Conservation (phyloP, 2,113 vertebrate genomes). For the Ardeotis arabs region DNA sequence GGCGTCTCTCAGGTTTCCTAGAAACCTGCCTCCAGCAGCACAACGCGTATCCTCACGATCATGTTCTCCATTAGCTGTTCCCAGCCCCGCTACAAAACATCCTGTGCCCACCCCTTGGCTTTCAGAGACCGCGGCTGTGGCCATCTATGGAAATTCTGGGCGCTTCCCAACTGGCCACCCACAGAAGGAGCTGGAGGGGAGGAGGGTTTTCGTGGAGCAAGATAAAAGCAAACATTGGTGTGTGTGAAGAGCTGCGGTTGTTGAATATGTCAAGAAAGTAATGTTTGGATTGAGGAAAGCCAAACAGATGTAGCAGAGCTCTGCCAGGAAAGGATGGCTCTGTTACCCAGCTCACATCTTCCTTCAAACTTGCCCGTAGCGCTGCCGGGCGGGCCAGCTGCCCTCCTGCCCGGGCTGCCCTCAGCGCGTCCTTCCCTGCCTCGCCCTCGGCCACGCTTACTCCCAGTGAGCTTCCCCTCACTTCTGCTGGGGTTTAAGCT, state of each 20-base stretch:
- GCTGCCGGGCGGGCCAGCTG: background rate
- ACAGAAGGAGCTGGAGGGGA: background rate
- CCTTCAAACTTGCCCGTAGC: background rate
- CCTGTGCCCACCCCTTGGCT: background rate
- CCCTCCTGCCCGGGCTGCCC: background rate
- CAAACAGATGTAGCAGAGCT: slow-evolving; percentile 9
- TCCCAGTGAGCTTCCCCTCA: background rate
- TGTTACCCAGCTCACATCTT: background rate
- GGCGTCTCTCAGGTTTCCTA: rapidly evolving
- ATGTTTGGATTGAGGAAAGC: slow-evolving; percentile 23
- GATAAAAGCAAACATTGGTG: slow-evolving; percentile 2
- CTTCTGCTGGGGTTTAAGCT: background rate
- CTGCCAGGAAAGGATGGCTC: background rate
- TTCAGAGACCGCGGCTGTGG: background rate
- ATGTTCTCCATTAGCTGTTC: background rate
- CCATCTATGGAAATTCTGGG: background rate
- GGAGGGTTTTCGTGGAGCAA: background rate
- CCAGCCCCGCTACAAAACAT: background rate
- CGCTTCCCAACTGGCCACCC: background rate
- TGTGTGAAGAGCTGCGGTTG: background rate
- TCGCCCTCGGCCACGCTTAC: background rate
- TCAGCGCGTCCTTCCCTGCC: background rate
- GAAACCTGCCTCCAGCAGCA: slow-evolving; percentile 14
- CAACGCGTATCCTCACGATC: background rate
- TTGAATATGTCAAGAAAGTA: slow-evolving; percentile 36